Base-by-base conservation (phyloP, 2,888 invertebrate genomes). In the Drosophila mimica region DNA sequence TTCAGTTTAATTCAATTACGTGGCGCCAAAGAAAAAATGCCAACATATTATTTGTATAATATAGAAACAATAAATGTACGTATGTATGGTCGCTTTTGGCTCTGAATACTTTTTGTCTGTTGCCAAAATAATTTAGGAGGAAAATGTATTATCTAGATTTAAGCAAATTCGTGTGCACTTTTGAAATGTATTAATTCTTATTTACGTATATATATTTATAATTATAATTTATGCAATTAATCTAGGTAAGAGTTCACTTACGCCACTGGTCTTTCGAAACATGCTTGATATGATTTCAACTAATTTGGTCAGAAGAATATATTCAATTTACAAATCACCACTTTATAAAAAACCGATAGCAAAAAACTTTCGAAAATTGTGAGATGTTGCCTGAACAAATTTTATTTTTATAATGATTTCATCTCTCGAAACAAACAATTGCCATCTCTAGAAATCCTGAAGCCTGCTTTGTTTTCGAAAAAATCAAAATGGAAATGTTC, bases 61-160 rank as follows among this genome's bases (percentile, higher is more conserved):
- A 15, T 8, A 25, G 15, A 46, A 25, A 8, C 3, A 58, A 20
- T 43, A 5, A 48, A 20, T 17, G 9, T 9, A 9, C 5, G 11
- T 57, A 34, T 40, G 9, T 25, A 20, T n/a, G 28, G 30, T 62
- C 20, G 61, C 57, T 80, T 70, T 66, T 49, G 64, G 25, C 53
- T 25, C 25, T 57, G 48, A n/a, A 62, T 38, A 66, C 11, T 70
- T 72, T 71, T 82, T 88, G 86, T 73, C 86, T 74, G 67, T 70
- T 77, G 83, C 88, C 88, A 83, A 81, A 46, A 33, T 53, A 70
- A 69, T 82, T 66, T 36, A 56, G 30, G 25, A 20, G 54, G 36
- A 30, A 64, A 77, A 59, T 72, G 43, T 57, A 38, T 57, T 75
- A 59, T 66, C 46, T 53, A 48, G 43, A 51, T 54, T 62, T 67